A percentile compares a stretch with the other conserved stretches of the same genome.
Conservation (phyloP, 53 echinoderm and acorn worm genomes). For the Astropecten irregularis region DNA sequence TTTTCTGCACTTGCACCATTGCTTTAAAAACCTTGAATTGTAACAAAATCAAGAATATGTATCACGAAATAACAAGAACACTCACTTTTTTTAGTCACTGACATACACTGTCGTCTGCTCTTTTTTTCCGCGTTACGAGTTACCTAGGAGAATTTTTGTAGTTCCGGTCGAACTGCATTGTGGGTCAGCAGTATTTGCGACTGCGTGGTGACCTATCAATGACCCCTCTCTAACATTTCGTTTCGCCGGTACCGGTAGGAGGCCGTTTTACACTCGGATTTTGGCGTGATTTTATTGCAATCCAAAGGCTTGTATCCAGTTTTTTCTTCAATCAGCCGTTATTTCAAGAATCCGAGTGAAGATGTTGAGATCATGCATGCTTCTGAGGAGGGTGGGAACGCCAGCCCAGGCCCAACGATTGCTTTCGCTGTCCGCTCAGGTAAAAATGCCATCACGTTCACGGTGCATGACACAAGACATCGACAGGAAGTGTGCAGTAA, state of each 20-base stretch:
- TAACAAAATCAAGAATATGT: too few relatives aligned
- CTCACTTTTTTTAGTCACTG: too few relatives aligned
- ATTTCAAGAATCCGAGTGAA: background rate
- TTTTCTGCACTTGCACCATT: too few relatives aligned
- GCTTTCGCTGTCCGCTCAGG: constrained; percentile 43
- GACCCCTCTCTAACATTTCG: constrained; percentile 18
- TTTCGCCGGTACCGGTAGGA: constrained; percentile 10
- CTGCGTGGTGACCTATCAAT: constrained; percentile 8
- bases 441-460: background rate
- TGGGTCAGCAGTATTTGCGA: constrained; percentile 1
- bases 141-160: constrained; percentile 23
- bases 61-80: too few relatives aligned
- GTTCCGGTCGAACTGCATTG: constrained; percentile 14
- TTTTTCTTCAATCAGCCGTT: too few relatives aligned
- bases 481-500: background rate
- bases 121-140: constrained; percentile 13
- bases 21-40: too few relatives aligned
- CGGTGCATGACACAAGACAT: background rate
- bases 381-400: constrained; percentile 54
- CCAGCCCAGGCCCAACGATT: constrained; percentile 29
- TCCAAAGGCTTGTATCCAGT: background rate
- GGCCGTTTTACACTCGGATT: background rate
- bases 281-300: background rate
- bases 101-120: constrained; percentile 2
- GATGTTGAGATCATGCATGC: constrained; percentile 30